Evolutionary conservation across 2,888 invertebrate genomes (phyloP).

Genomic region (Ischnura elegans): DNA sequence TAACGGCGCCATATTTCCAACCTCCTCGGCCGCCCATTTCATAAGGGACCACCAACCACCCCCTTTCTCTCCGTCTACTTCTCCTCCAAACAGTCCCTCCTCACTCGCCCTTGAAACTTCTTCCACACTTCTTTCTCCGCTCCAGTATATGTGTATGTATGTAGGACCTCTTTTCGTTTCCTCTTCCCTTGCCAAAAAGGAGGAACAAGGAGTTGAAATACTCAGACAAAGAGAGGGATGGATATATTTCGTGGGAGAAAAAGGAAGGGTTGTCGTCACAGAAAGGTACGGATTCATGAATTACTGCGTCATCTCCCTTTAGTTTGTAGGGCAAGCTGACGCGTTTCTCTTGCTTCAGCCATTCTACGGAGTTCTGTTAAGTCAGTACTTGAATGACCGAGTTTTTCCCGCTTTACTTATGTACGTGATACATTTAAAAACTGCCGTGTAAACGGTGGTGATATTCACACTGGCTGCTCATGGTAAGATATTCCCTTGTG

Average conservation of each 20-base stretch:
- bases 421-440: too few relatives aligned
- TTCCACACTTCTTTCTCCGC: too few relatives aligned
- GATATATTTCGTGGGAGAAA: neutral
- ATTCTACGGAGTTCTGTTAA: too few relatives aligned
- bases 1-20: conserved; percentile 23
- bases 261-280: neutral
- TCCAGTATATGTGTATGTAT: too few relatives aligned
- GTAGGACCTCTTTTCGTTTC: too few relatives aligned
- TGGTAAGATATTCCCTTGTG: too few relatives aligned
- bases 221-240: too few relatives aligned
- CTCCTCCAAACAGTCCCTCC: neutral
- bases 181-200: neutral
- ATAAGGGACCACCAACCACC: neutral
- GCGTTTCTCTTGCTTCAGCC: neutral
- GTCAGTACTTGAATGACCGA: too few relatives aligned
- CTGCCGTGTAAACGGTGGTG: too few relatives aligned
- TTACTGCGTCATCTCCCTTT: conserved; percentile 26
- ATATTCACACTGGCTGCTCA: too few relatives aligned
- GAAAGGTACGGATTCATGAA: neutral
- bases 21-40: conserved; percentile 14
- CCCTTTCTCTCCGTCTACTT: neutral
- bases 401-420: too few relatives aligned
- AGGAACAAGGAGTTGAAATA: neutral
- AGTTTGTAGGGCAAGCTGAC: neutral
- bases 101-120: too few relatives aligned